Base-by-base conservation (phyloP, 2,113 vertebrate species). In the Thunnus maccoyii region DNA sequence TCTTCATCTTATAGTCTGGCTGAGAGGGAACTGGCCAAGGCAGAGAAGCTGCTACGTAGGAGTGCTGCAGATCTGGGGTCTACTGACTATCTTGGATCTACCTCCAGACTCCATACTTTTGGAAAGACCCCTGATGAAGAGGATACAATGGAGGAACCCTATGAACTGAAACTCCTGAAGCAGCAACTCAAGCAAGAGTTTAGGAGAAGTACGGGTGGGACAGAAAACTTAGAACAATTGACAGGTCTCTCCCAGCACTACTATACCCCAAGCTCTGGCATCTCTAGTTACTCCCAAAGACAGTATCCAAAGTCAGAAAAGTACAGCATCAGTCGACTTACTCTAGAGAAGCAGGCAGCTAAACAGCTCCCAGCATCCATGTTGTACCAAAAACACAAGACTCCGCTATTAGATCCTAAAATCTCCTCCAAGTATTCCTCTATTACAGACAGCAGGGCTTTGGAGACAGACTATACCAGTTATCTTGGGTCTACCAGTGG, bases 131-230 rank as follows among this genome's bases (percentile, higher is more conserved):
- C 98, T 25, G 98, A 99, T 41, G 98, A 99, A 66, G 98, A 99
- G 68, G 98, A 99, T 62, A 90, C 97, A 8, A 99, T 99, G 98
- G 98, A 99, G 79, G 98, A 99, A 32, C 98, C 98, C 18, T 99
- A 99, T 75, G 98, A 99, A 88, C 91, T 99, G 55, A 99, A 99
- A 84, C 96, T 99, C 63, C 92, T 99, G 27, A 99, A 99, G 88
- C 98, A 99, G 62, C 98, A 99, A 91, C 97, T 99, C 76, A 99
- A 99, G 79, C 98, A 99, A 85, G 98, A 99, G 88, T 99, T 99
- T 90, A 97, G 97, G 61, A 96, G 98, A 89, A 98, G 98, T 69
- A 94, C 97, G 9, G 96, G 97, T 71, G 97, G 98, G 18, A 93
- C 97, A 17, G 98, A 99, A 83, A 97, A 94, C 69, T 89, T 99